These are phyloP conservation scores for Erebia aethiops DNA, from an alignment of 2,888 invertebrate species.

Conservation along the genomic window DNA sequence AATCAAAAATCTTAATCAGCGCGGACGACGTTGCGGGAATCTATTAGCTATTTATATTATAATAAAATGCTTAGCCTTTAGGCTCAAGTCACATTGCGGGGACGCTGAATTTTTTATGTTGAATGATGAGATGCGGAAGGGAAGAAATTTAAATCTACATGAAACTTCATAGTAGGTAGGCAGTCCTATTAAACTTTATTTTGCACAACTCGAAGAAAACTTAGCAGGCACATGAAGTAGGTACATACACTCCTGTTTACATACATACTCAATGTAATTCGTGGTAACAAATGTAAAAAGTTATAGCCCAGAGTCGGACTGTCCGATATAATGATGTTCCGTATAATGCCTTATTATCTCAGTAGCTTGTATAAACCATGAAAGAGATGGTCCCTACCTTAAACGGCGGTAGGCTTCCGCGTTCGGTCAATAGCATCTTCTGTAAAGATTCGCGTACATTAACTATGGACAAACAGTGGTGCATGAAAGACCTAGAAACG, in stretches of 20 bases:
- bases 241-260: neutral
- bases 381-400: constrained; percentile 41
- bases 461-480: constrained; percentile 11
- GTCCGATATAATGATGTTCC: constrained; percentile 38
- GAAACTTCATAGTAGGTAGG: neutral
- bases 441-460: constrained; percentile 26
- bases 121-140: too few relatives aligned
- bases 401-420: constrained; percentile 50
- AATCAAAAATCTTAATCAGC: too few relatives aligned
- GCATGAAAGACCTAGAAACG: neutral
- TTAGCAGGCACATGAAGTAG: constrained; percentile 11
- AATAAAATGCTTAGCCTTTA: neutral
- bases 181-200: neutral
- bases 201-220: constrained; percentile 4
- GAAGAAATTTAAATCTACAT: too few relatives aligned
- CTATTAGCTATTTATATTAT: constrained; percentile 3
- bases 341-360: constrained; percentile 41
- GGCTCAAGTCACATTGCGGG: neutral
- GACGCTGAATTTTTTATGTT: too few relatives aligned
- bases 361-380: constrained; percentile 38
- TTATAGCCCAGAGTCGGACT: constrained; percentile 29
- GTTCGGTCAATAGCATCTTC: constrained; percentile 41
- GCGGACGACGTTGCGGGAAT: too few relatives aligned
- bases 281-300: constrained; percentile 33
- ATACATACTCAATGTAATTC: constrained; percentile 19